Evolutionary conservation across 1,140 invertebrate species (phyloP).

Genomic region (Lineus longissimus): DNA sequence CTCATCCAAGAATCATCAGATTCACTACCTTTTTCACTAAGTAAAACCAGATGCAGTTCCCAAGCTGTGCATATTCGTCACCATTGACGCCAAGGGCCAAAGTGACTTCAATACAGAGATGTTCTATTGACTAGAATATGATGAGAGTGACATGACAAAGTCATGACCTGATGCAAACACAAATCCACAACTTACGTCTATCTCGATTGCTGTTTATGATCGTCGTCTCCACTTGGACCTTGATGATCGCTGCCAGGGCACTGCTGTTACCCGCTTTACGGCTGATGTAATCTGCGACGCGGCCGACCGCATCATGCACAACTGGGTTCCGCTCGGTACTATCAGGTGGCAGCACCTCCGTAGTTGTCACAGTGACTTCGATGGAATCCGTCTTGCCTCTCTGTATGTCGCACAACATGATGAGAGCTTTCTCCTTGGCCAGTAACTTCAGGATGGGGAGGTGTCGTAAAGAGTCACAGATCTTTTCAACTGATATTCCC

Average conservation of each 20-base stretch:
- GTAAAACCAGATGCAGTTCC: background rate
- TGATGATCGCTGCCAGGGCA: constrained; percentile 70
- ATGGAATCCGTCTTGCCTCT: constrained; percentile 74
- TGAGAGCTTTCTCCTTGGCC: constrained; percentile 28
- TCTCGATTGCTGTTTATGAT: constrained; percentile 52
- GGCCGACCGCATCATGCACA: constrained; percentile 33
- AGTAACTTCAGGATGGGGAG: constrained; percentile 34
- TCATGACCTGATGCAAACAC: too few species aligned
- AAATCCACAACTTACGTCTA: too few species aligned
- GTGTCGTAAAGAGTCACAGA: constrained; percentile 65
- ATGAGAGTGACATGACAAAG: too few species aligned
- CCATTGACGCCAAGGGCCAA: background rate
- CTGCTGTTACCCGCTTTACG: constrained; percentile 60
- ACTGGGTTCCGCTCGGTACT: constrained; percentile 43
- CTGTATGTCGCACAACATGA: constrained; percentile 75
- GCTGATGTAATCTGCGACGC: constrained; percentile 67
- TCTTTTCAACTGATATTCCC: constrained; percentile 69
- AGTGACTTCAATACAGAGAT: background rate
- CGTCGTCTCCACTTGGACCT: constrained; percentile 74
- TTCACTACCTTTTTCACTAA: background rate
- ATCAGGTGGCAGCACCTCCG: constrained; percentile 2
- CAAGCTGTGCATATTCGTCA: background rate
- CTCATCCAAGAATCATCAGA: background rate
- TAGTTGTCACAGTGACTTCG: constrained; percentile 70
- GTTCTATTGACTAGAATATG: background rate